phyloP scores from a whole-genome alignment of 1,140 invertebrate genomes.

The Papilio helenus region DNA sequence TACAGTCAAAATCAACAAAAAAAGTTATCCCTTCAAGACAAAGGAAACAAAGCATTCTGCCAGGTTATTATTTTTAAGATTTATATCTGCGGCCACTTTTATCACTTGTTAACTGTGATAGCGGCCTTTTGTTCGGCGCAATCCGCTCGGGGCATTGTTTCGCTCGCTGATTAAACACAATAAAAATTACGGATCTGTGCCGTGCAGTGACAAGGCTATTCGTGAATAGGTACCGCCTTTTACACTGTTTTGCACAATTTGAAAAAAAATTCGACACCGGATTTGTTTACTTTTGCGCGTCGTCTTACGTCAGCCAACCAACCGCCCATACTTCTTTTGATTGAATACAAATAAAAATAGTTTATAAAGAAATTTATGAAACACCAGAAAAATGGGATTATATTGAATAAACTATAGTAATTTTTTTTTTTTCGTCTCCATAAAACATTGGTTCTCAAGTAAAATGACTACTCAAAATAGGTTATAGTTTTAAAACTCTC shows the following conservation, averaged over 20 bases:
- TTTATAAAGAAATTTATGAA: too few relatives aligned
- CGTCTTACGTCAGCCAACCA: not conserved
- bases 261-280: not conserved
- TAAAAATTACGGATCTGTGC: constrained; percentile 38
- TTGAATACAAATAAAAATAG: not conserved
- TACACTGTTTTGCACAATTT: constrained; percentile 13
- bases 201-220: constrained; percentile 31
- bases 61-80: constrained; percentile 39
- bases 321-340: not conserved
- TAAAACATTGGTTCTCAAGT: too few relatives aligned
- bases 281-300: constrained; percentile 11
- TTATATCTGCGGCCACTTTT: constrained; percentile 44
- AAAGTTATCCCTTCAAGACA: not conserved
- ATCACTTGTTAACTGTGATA: constrained; percentile 49
- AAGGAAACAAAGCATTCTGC: constrained; percentile 23
- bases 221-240: constrained; percentile 3
- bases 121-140: constrained; percentile 32
- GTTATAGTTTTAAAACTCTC: not conserved
- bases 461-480: too few relatives aligned
- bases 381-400: not conserved
- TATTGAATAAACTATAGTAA: not conserved
- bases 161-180: constrained; percentile 39
- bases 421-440: not conserved
- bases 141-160: constrained; percentile 32
- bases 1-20: not conserved